A percentile compares a stretch with the other conserved stretches of the same genome.
Conservation (phyloP, 2,113 vertebrate genomes). For the Dromaius novaehollandiae region DNA sequence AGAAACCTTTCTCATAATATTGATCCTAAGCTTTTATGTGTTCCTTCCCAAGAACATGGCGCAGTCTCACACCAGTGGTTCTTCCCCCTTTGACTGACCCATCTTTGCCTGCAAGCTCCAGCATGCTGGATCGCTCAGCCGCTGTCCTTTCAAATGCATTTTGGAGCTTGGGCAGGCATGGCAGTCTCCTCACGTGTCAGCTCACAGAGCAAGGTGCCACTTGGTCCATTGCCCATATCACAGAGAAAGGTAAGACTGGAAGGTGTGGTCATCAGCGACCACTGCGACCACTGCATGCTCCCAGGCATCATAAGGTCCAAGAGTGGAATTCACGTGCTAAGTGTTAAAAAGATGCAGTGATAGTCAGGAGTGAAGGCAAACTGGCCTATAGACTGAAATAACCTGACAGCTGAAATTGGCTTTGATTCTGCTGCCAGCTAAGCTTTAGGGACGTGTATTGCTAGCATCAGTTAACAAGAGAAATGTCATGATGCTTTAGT, state of each 20-base stretch:
- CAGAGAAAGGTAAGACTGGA: not conserved
- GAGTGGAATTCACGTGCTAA: not conserved
- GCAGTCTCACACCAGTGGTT: not conserved
- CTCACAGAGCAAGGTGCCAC: not conserved
- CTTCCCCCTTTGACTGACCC: not conserved
- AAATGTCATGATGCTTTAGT: not conserved
- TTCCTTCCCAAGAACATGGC: not conserved
- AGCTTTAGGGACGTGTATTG: not conserved
- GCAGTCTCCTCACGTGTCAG: not conserved
- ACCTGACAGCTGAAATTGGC: not conserved
- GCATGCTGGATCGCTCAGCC: not conserved
- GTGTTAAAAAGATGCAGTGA: not conserved
- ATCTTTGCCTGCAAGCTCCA: not conserved
- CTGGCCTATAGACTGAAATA: not conserved
- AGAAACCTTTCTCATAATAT: not conserved
- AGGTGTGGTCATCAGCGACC: not conserved
- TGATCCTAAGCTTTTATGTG: not conserved
- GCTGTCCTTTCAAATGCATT: not conserved
- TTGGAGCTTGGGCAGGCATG: not conserved
- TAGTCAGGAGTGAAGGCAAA: not conserved
- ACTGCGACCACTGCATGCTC: accelerated
- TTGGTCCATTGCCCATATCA: accelerated
- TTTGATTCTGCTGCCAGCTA: not conserved
- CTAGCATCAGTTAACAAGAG: not conserved
- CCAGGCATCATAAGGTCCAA: not conserved